A percentile compares a stretch with the other conserved stretches of the same genome.
These are phyloP conservation scores for Babylonia areolata DNA, from an alignment of 1,140 invertebrate genomes.

Conservation along the genomic window DNA sequence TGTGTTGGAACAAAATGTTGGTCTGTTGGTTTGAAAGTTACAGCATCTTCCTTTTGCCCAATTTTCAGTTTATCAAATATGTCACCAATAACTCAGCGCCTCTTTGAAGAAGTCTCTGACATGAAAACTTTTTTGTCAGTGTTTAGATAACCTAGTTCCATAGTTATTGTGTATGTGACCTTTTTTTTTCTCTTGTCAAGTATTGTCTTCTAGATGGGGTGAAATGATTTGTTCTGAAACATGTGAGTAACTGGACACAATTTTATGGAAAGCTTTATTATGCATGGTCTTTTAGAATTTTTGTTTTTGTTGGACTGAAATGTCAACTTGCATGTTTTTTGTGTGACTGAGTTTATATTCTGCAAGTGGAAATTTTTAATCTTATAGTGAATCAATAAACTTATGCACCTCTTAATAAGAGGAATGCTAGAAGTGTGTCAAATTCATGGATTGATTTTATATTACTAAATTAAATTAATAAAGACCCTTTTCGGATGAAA, in stretches of 20 bases:
- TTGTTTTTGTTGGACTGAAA: neutral
- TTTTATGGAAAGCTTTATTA: neutral
- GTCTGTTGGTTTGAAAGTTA: neutral
- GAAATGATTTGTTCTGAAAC: neutral
- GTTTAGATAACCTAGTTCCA: conserved; percentile 24
- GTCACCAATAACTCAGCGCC: neutral
- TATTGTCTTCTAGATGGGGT: conserved; percentile 25
- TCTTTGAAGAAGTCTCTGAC: conserved; percentile 36
- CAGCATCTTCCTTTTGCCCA: neutral
- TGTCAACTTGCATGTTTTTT: neutral
- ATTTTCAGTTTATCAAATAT: neutral
- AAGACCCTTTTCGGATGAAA: neutral
- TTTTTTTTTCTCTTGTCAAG: conserved; percentile 15
- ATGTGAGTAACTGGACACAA: neutral
- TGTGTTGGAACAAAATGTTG: neutral
- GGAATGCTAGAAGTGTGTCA: neutral
- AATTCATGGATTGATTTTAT: neutral
- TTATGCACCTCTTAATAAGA: too few species aligned
- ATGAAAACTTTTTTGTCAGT: conserved; percentile 24
- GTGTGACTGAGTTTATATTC: neutral
- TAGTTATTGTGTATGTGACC: conserved; percentile 29
- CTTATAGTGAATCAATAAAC: neutral
- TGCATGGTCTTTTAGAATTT: neutral
- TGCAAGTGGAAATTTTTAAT: neutral
- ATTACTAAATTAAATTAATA: neutral